A percentile compares a stretch with the other conserved stretches of the same genome.
phyloP scores from a whole-genome alignment of 2,797 vertebrate species.

The Natrix natrix region DNA sequence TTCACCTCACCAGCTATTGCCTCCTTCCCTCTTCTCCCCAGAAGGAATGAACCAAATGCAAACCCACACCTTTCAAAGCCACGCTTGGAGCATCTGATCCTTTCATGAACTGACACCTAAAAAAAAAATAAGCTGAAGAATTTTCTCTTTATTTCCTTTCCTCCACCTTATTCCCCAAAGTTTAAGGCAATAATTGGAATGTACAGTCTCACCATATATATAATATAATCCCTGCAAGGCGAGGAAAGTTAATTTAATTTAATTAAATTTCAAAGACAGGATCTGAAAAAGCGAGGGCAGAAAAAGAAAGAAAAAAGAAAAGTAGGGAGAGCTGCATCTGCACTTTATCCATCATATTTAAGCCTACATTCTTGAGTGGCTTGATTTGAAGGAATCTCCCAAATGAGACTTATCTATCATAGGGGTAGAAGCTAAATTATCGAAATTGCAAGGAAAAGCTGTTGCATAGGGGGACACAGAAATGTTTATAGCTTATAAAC shows the following conservation, averaged over 20 bases:
- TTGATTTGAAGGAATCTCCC: conserved; percentile 34
- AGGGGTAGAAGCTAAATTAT: conserved; percentile 55
- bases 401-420: conserved; percentile 50
- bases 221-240: neutral
- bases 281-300: neutral
- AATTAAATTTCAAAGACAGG: conserved; percentile 14
- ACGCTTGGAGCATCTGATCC: neutral
- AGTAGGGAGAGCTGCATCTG: conserved; percentile 25
- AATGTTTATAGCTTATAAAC: conserved; percentile 62
- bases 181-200: neutral
- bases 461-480: conserved; percentile 30
- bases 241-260: neutral
- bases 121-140: neutral
- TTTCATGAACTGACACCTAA: too few species aligned
- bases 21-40: neutral
- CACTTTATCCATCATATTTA: conserved; percentile 60
- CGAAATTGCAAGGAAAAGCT: conserved; percentile 43
- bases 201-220: neutral
- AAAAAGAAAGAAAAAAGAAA: neutral
- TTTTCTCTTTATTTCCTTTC: neutral
- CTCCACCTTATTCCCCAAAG: neutral
- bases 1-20: neutral
- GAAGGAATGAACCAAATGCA: neutral
- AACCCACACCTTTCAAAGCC: neutral
- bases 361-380: conserved; percentile 49